Conservation (phyloP, 2,888 invertebrate species). For the Drosophila falleni region DNA sequence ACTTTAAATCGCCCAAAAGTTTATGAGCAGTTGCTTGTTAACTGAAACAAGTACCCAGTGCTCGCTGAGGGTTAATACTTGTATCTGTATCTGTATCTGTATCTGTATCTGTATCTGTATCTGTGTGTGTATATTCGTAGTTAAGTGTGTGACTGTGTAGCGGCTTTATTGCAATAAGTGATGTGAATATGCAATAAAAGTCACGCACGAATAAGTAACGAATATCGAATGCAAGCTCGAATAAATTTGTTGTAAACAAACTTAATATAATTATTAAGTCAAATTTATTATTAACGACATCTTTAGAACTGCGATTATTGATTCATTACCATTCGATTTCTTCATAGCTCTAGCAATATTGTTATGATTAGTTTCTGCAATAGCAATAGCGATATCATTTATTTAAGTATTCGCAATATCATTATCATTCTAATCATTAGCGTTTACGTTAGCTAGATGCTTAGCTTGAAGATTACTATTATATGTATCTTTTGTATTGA, state of each 20-base stretch:
- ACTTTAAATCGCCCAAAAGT: conserved; percentile 64
- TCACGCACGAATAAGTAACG: too few species aligned
- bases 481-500: too few species aligned
- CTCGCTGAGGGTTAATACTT: conserved; percentile 31
- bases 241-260: too few species aligned
- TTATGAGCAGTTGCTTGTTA: conserved; percentile 54
- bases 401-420: neutral
- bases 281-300: too few species aligned
- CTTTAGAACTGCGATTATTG: too few species aligned
- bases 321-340: too few species aligned
- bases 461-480: too few species aligned
- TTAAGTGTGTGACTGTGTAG: neutral
- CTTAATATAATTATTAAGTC: too few species aligned
- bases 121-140: neutral
- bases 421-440: neutral
- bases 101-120: neutral
- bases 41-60: conserved; percentile 52
- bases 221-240: too few species aligned
- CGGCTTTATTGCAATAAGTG: neutral
- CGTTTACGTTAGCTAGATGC: too few species aligned
- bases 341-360: too few species aligned
- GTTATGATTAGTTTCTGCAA: neutral
- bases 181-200: neutral
- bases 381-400: neutral
- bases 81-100: conserved; percentile 10